Evolutionary conservation across 2,888 invertebrate genomes (phyloP).

Genomic region (Agrochola lychnidis): DNA sequence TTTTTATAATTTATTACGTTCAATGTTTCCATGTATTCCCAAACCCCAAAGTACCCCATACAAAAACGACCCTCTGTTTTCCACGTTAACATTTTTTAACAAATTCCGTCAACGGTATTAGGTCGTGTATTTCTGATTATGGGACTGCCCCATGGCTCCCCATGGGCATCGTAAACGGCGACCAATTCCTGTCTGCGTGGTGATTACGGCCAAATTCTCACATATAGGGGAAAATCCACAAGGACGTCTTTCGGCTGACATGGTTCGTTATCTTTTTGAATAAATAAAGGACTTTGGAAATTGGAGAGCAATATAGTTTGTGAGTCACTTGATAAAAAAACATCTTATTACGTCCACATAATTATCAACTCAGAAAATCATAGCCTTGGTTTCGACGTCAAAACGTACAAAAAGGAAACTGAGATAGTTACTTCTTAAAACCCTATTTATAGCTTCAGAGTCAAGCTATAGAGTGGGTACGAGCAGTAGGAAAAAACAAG

Average conservation of each 20-base stretch:
- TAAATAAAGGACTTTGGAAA: not conserved
- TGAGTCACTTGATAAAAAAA: not conserved
- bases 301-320: not conserved
- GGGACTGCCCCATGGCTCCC: constrained; percentile 32
- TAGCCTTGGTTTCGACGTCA: too few species aligned
- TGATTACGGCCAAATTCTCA: constrained; percentile 43
- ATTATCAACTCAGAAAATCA: not conserved
- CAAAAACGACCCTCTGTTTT: constrained; percentile 20
- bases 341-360: not conserved
- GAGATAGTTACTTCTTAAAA: not conserved
- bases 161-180: constrained; percentile 56
- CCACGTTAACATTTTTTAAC: constrained; percentile 45
- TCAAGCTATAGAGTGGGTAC: too few species aligned
- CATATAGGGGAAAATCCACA: constrained; percentile 31
- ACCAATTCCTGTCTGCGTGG: constrained; percentile 47
- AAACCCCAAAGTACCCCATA: not conserved
- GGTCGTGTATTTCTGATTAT: constrained; percentile 43
- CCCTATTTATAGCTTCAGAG: not conserved
- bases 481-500: too few species aligned
- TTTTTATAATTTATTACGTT: not conserved
- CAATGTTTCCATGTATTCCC: not conserved
- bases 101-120: constrained; percentile 45
- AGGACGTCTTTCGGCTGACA: constrained; percentile 29
- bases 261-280: not conserved
- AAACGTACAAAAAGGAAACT: not conserved